Conservation (phyloP, 2,797 vertebrate genomes). For the Acipenser oxyrinchus region DNA sequence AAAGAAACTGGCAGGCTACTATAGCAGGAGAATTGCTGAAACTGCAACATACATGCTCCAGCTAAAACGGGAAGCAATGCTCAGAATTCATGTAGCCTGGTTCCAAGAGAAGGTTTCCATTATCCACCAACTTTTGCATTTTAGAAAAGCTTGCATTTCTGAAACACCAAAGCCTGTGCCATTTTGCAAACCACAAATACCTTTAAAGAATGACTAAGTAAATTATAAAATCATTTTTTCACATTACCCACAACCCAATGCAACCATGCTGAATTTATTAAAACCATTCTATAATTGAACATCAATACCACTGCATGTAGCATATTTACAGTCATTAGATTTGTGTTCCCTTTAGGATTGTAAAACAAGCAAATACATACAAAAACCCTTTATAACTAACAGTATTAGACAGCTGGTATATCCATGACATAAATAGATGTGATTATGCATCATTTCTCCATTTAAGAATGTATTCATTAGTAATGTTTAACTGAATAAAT, state of each 20-base stretch:
- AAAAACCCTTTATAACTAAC: no score
- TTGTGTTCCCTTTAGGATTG: no score
- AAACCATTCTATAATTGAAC: conserved; percentile 5
- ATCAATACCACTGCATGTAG: no score
- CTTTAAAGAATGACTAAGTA: conserved; percentile 3
- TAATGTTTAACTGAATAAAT: no score
- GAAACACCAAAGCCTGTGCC: conserved; percentile 1
- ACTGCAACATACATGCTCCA: background rate
- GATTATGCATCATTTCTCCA: no score
- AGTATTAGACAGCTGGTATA: no score
- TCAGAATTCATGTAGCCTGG: background rate
- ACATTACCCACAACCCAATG: background rate
- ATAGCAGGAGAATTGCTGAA: conserved; percentile 1
- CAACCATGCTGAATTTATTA: conserved; percentile 2
- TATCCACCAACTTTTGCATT: background rate
- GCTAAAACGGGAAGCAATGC: conserved; percentile 6
- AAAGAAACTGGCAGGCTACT: conserved; percentile 2
- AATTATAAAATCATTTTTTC: conserved; percentile 3
- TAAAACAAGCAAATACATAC: no score
- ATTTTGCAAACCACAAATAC: conserved; percentile 9
- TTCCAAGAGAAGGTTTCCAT: background rate
- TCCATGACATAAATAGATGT: no score
- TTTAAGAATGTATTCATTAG: no score
- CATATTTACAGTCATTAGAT: no score
- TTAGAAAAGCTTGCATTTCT: conserved; percentile 6